These are phyloP conservation scores for Marmota monax DNA, from an alignment of 2,113 vertebrate genomes.

Conservation along the genomic window DNA sequence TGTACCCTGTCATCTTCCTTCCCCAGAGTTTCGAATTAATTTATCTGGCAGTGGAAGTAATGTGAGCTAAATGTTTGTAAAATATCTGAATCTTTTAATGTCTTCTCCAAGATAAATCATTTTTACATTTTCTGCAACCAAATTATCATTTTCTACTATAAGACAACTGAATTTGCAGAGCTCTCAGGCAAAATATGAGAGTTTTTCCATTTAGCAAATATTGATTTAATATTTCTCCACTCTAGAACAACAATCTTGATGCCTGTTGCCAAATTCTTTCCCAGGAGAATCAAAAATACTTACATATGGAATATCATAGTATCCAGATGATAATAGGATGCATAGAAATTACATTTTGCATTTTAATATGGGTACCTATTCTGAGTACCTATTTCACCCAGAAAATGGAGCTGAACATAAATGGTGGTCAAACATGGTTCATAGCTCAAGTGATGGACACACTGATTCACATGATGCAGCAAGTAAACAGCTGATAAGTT, in stretches of 20 bases:
- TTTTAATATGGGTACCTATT: conserved; percentile 95
- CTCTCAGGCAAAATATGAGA: no score
- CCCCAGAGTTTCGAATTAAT: no score
- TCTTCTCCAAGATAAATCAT: no score
- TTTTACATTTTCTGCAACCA: no score
- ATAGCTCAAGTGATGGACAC: conserved; percentile 98
- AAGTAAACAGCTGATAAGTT: conserved; percentile 92
- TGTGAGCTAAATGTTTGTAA: no score
- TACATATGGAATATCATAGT: conserved; percentile 97
- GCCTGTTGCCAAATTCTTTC: conserved; percentile 97
- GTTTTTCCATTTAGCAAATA: no score
- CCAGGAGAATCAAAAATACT: conserved; percentile 97
- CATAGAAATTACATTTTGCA: conserved; percentile 97
- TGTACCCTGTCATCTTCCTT: no score
- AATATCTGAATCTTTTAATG: no score
- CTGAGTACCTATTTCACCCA: conserved; percentile 87
- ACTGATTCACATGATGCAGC: conserved; percentile 94
- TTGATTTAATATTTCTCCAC: conserved; percentile 5
- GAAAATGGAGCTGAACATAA: conserved; percentile 91
- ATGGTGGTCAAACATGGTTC: conserved; percentile 95
- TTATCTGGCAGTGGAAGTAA: no score
- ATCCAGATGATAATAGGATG: conserved; percentile 93
- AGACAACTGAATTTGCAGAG: no score
- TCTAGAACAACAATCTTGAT: conserved; percentile 96
- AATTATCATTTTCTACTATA: no score